Evolutionary conservation across 2,113 vertebrate genomes (phyloP), one percentile per base, ranked within the genome.

Genomic region (Chloropsis cyanopogon): DNA sequence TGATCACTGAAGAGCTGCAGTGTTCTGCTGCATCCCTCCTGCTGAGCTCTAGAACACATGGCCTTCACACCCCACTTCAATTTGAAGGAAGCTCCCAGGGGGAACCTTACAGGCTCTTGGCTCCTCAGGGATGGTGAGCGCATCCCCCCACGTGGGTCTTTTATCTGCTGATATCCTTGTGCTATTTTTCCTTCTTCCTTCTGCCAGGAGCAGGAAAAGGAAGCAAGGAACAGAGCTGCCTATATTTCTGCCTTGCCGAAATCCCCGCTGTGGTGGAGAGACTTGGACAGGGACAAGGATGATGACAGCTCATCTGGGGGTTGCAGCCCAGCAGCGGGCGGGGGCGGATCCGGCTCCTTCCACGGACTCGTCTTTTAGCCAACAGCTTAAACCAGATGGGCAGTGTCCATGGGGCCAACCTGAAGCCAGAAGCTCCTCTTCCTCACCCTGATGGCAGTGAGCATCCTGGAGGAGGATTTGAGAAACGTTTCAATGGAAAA

Each of bases 141-240:
- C 57, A 71, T 56, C 21, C 19, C 29, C 16, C 6, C 0, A 17
- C 37, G 6, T 3, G 0, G 1, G 10, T 63, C 14, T 24, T 90
- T 77, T 46, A 66, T 47, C 28, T 10, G 4, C 59, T 76, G 33
- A 77, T 77, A 29, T 28, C 7, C 24, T 69, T 82, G n/a, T 60
- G 41, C 46, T 71, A 4, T 63, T 88, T 92, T 49, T 42, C 14
- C 42, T 44, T 8, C 13, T 90, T 82, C 17, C 28, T 90, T 66
- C 52, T 81, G 42, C 35, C 86, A 98, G 98, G 98, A 98, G 75
- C 98, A 98, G 91, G 98, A 98, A 94, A 98, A 98, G 86, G 98
- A 98, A 96, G 98, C 98, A 0, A 95, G 98, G 76, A 98, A 97
- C 95, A 96, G 97, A 95, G 97, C 97, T 0, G 98, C 98, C 64